These are phyloP conservation scores for Drosophila rhopaloa DNA, from an alignment of 1,140 invertebrate species.

Conservation along the genomic window DNA sequence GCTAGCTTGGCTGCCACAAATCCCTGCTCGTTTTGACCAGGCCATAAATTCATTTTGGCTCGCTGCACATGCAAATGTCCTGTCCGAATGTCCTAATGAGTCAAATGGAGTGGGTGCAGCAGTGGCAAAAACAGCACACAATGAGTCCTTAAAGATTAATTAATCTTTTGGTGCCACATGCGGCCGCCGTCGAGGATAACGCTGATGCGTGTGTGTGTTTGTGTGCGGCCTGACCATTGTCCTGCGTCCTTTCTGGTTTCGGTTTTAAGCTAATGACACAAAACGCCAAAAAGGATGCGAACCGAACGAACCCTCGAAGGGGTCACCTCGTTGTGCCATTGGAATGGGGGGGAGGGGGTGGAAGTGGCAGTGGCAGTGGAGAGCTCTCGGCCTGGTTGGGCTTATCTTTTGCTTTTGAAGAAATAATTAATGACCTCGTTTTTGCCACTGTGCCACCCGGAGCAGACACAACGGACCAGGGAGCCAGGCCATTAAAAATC, in stretches of 20 bases:
- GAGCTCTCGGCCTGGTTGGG: slow-evolving; percentile 22
- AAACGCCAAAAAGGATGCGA: slow-evolving; percentile 77
- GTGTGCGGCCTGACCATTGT: slow-evolving; percentile 8
- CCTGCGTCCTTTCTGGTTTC: slow-evolving; percentile 11
- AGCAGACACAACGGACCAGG: slow-evolving; percentile 3
- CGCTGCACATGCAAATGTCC: slow-evolving; percentile 72
- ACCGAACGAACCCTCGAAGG: neutral
- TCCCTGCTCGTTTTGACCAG: slow-evolving; percentile 13
- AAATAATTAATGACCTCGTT: slow-evolving; percentile 85
- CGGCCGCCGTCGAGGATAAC: slow-evolving; percentile 49
- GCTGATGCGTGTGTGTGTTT: slow-evolving; percentile 33
- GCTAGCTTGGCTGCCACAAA: neutral
- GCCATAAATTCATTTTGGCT: slow-evolving; percentile 71
- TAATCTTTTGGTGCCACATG: slow-evolving; percentile 84
- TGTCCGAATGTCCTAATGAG: slow-evolving; percentile 58
- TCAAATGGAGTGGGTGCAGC: neutral
- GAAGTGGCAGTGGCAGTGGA: no score
- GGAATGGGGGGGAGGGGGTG: neutral
- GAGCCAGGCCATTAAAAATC: slow-evolving; percentile 81
- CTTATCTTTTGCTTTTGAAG: slow-evolving; percentile 84
- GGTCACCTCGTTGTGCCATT: neutral
- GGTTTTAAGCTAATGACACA: slow-evolving; percentile 79
- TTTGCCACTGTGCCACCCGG: slow-evolving; percentile 80
- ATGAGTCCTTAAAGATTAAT: slow-evolving; percentile 85
- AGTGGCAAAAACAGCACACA: slow-evolving; percentile 51